Evolutionary conservation across 2,113 vertebrate genomes (phyloP), one percentile per base, ranked within the genome.

Genomic region (Cyanistes caeruleus): DNA sequence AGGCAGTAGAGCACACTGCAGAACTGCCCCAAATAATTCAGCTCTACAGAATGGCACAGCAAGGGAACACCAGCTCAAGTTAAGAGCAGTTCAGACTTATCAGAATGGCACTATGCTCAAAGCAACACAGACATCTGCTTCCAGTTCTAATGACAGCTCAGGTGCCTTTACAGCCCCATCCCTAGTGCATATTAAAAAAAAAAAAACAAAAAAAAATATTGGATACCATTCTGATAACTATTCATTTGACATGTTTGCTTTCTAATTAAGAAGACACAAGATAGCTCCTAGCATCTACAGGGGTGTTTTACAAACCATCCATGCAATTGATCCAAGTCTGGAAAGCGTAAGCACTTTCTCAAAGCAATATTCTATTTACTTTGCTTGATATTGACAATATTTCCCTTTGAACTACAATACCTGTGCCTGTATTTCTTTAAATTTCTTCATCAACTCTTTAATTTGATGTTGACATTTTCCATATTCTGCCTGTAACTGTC

Each of bases 361-460:
- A 59, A 91, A 79, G n/a, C 8, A 92, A 78, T 24, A 64, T 17
- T 77, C 11, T 43, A 39, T 51, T 69, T 74, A 63, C 10, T 86
- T 92, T 59, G 72, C 11, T 31, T 10, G 37, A 62, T 28, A 27
- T 48, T 63, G 11, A 89, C 30, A 84, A 11, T 3, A 15, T 30
- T 79, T 56, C 19, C 27, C 22, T 79, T 53, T 62, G 28, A 79
- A 84, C 37, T 56, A 93, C 87, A 92, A 90, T 97, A 99, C 99
- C 99, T 99, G 98, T 52, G 97, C 94, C 89, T 99, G 98, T 97
- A 99, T 96, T 97, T 99, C 98, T 95, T 99, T 98, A 84, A 99
- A 97, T 73, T 98, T 99, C 89, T 95, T 97, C 87, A 97, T 98
- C 74, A 99, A 52, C 67, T 99, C 99, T 95, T 98, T 98, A 87